Conservation (phyloP, 2,113 vertebrate species). For the Pica pica region DNA sequence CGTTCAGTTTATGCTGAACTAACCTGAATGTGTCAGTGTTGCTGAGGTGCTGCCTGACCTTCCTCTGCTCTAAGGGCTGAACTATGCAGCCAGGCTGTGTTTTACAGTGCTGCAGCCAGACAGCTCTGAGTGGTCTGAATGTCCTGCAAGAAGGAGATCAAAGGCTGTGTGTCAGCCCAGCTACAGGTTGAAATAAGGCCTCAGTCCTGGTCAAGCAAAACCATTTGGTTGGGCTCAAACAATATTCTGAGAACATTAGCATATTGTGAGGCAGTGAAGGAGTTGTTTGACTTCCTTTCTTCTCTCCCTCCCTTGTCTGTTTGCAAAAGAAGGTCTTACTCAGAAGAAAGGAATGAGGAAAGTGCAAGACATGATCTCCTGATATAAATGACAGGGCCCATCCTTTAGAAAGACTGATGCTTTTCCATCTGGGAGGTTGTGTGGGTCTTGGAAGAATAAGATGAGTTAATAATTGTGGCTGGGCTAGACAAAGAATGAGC, state of each 20-base stretch:
- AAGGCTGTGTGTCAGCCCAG: not conserved
- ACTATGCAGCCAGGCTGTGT: not conserved
- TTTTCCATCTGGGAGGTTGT: not conserved
- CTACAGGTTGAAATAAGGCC: not conserved
- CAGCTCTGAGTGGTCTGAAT: not conserved
- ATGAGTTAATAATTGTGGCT: not conserved
- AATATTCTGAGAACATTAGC: not conserved
- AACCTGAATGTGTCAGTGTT: not conserved
- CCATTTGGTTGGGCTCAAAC: not conserved
- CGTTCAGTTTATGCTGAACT: not conserved
- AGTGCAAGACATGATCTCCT: not conserved
- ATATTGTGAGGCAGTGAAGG: not conserved
- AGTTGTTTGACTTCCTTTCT: not conserved
- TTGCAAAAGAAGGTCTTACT: conserved; percentile 5
- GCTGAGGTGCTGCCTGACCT: not conserved
- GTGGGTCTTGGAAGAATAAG: not conserved
- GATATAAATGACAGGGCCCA: not conserved
- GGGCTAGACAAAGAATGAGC: not conserved
- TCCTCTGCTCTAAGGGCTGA: not conserved
- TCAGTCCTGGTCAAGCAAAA: not conserved
- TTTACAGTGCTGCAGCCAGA: not conserved
- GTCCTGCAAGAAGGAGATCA: not conserved
- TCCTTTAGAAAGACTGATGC: not conserved
- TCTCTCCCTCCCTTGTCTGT: not conserved
- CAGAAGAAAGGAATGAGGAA: conserved; percentile 32